These are phyloP conservation scores for Pristiophorus japonicus DNA, from an alignment of 2,113 vertebrate genomes.

Conservation along the genomic window DNA sequence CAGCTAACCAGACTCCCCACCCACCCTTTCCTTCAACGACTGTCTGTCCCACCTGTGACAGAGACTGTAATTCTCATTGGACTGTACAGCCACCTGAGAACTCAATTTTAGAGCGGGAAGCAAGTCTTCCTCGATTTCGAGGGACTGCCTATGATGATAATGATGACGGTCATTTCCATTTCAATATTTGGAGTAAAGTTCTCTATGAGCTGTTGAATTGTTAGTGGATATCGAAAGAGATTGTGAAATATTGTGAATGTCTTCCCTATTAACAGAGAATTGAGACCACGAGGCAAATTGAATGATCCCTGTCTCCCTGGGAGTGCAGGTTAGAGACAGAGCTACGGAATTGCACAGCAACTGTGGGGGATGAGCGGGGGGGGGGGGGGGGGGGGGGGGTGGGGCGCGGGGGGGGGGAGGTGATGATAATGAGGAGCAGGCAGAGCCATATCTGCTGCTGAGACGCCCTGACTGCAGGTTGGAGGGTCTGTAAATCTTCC, in stretches of 20 bases:
- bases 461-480: neutral
- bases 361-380: too few species aligned
- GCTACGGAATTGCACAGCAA: neutral
- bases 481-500: neutral
- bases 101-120: too few species aligned
- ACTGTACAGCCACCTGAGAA: too few species aligned
- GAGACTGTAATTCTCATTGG: too few species aligned
- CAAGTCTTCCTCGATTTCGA: too few species aligned
- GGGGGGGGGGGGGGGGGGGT: too few species aligned
- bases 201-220: neutral
- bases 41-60: too few species aligned
- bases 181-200: neutral
- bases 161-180: too few species aligned
- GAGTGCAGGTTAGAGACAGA: neutral
- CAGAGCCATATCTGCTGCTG: neutral
- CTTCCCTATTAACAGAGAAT: neutral
- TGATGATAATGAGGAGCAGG: neutral
- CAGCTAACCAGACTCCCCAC: too few species aligned
- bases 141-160: too few species aligned
- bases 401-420: neutral
- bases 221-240: neutral
- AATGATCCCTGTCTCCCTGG: neutral
- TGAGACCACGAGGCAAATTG: neutral
- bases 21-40: too few species aligned
- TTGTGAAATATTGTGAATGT: neutral